A percentile compares a stretch with the other conserved stretches of the same genome.
Evolutionary conservation across 2,797 vertebrate genomes (phyloP).

Genomic region (Aselliscus stoliczkanus): DNA sequence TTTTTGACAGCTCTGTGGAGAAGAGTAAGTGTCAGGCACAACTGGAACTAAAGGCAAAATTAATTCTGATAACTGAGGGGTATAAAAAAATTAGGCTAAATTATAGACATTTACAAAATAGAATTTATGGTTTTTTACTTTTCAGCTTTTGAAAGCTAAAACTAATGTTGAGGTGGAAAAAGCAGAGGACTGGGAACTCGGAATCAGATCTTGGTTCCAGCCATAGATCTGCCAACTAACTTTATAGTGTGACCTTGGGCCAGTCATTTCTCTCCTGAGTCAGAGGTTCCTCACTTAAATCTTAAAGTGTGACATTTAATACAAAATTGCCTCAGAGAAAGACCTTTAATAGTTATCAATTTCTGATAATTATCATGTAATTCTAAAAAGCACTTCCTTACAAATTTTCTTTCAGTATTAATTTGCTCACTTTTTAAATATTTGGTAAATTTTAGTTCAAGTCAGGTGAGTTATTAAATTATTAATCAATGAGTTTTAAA

Average conservation of each 20-base stretch:
- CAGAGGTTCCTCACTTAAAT: neutral
- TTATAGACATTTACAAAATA: neutral
- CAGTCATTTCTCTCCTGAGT: neutral
- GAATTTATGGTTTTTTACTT: conserved; percentile 7
- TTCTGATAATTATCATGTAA: neutral
- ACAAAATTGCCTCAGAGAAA: neutral
- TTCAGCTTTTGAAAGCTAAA: neutral
- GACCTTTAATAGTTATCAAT: neutral
- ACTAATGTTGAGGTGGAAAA: neutral
- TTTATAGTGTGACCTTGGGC: neutral
- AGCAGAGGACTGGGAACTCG: neutral
- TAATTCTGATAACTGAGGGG: neutral
- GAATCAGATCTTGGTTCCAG: neutral
- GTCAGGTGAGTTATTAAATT: conserved; percentile 7
- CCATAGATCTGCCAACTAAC: neutral
- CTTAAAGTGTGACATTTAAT: neutral
- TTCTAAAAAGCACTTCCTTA: neutral
- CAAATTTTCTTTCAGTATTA: neutral
- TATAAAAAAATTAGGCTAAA: conserved; percentile 23
- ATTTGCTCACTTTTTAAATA: neutral
- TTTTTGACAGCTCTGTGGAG: neutral
- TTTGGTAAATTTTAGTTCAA: neutral
- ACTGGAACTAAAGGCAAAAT: conserved; percentile 9
- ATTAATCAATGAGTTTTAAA: neutral
- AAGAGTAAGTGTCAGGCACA: neutral